Conservation (phyloP, 2,888 invertebrate species). For the Horisme vitalbata region DNA sequence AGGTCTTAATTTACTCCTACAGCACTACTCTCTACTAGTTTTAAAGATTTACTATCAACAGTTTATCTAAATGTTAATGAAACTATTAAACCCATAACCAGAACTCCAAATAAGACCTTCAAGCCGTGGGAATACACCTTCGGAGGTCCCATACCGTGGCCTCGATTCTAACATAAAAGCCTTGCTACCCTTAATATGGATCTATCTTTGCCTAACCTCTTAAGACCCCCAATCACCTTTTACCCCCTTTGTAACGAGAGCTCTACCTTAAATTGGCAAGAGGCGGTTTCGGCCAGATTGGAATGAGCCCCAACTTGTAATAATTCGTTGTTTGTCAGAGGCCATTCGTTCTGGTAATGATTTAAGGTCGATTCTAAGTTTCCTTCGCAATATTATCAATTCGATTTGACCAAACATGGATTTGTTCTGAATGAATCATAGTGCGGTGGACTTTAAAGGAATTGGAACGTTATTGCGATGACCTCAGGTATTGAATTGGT, state of each 20-base stretch:
- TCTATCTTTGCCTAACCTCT: conserved; percentile 1
- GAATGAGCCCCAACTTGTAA: not conserved
- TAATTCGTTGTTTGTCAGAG: not conserved
- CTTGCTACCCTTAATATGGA: conserved; percentile 61
- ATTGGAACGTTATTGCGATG: conserved; percentile 33
- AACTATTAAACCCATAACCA: too few species aligned
- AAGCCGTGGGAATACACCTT: conserved; percentile 34
- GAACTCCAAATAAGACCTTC: conserved; percentile 5
- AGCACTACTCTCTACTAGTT: too few species aligned
- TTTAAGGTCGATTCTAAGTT: conserved; percentile 50
- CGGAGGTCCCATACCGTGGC: conserved; percentile 38
- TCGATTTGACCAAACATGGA: conserved; percentile 65
- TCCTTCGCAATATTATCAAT: conserved; percentile 41
- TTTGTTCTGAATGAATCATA: conserved; percentile 55
- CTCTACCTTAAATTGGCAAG: conserved; percentile 3
- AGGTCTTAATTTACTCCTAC: too few species aligned
- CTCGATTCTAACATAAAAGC: conserved; percentile 38
- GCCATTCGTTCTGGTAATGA: conserved; percentile 15
- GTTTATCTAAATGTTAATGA: too few species aligned
- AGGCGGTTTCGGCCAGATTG: not conserved
- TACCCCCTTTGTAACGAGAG: not conserved
- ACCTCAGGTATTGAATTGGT: conserved; percentile 30
- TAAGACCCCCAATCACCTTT: conserved; percentile 24
- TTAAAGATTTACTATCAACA: too few species aligned
- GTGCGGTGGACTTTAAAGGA: conserved; percentile 39